Evolutionary conservation across 1,140 invertebrate species (phyloP), one percentile per base, ranked within the genome.

Genomic region (Ips typographus): DNA sequence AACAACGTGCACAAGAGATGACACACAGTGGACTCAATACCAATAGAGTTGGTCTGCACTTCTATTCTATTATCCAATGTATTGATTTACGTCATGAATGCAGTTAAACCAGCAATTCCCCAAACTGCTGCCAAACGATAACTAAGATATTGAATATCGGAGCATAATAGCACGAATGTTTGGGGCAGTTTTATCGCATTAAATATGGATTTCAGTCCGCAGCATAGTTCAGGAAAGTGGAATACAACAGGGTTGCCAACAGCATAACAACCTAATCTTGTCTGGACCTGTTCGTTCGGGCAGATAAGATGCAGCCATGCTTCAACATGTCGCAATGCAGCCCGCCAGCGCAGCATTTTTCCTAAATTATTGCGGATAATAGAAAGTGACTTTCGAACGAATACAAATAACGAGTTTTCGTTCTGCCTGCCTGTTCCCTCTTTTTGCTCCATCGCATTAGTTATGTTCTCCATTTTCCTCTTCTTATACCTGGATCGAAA

Each of bases 281-380:
- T 56, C 60, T 40, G 62, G 39, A 59, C 53, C 65, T 70, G 55
- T 68, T 65, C 61, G 61, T 61, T 47, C 57, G 63, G 56, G 51
- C 72, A 67, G 73, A 73, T 74, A 74, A 70, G 70, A 73, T 71
- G 69, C 71, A 74, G 70, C 66, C 72, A 73, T 73, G 73, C 70
- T 73, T 71, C 71, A 73, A 71, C 72, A 71, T 74, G 73, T 73
- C 73, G 73, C 73, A 74, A 69, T 74, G 71, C 73, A 74, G 73
- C 62, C 61, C 57, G 73, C 71, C 57, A 71, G 58, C 73, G 67
- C 71, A 73, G 71, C 73, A 66, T 56, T 69, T 72, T 65, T 59
- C 55, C 53, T 58, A 66, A 66, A 66, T 65, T 65, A 65, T 65
- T 65, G 63, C 63, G 52, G 63, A 56, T 55, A 65, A 65, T 55